Conservation (phyloP, 2,888 invertebrate genomes). For the Spicauda simplicius region DNA sequence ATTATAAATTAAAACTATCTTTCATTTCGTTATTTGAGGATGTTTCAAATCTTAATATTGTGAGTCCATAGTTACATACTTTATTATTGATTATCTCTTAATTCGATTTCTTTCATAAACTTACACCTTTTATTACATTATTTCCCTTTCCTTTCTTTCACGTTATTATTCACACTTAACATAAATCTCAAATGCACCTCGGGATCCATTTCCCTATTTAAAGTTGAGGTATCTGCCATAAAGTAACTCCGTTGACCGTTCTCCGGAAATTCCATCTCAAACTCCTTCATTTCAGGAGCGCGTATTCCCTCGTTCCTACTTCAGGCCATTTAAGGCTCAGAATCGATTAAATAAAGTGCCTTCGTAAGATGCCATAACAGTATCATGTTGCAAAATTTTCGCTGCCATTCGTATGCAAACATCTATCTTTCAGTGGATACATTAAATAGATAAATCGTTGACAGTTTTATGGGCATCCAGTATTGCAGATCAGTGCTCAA, state of each 20-base stretch:
- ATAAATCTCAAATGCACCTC: conserved; percentile 1
- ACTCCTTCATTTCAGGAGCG: neutral
- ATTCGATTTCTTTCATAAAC: too few species aligned
- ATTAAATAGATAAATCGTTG: conserved; percentile 62
- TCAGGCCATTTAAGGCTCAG: neutral
- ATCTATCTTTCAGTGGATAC: conserved; percentile 54
- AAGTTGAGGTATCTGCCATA: conserved; percentile 20
- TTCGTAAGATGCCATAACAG: conserved; percentile 9
- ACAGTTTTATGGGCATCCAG: conserved; percentile 62
- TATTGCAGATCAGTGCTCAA: conserved; percentile 52
- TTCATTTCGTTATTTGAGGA: too few species aligned
- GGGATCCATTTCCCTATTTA: conserved; percentile 14
- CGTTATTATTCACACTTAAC: neutral
- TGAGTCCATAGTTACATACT: too few species aligned
- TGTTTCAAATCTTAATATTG: too few species aligned
- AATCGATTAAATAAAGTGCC: conserved; percentile 12
- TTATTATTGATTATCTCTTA: too few species aligned
- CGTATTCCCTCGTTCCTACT: neutral
- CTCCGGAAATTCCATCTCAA: conserved; percentile 10
- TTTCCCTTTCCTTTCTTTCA: neutral
- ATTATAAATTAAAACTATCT: too few species aligned
- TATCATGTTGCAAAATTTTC: conserved; percentile 25
- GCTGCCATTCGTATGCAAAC: conserved; percentile 34
- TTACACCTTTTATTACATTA: neutral
- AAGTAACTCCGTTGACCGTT: conserved; percentile 13